phyloP scores from a whole-genome alignment of 2,113 vertebrate genomes.

The Neolamprologus sp. region DNA sequence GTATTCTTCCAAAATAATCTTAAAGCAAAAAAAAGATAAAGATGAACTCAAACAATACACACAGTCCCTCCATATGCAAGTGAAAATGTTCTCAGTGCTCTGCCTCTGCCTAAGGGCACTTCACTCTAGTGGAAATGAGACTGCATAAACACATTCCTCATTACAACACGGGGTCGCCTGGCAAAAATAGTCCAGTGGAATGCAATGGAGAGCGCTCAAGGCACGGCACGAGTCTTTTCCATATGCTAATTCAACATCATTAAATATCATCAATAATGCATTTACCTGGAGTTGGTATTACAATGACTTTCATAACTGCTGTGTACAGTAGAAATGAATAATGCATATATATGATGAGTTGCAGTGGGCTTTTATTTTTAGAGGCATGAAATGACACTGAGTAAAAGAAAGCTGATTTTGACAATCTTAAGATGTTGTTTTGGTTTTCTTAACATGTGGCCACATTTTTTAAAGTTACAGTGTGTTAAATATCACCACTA shows the following conservation, averaged over 20 bases:
- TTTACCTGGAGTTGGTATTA: constrained; percentile 49
- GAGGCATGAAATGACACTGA: neutral
- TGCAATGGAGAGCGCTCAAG: constrained; percentile 39
- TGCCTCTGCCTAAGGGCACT: constrained; percentile 18
- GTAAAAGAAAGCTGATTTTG: neutral
- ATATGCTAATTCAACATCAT: constrained; percentile 58
- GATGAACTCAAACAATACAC: neutral
- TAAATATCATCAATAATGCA: constrained; percentile 68
- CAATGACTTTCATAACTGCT: constrained; percentile 41
- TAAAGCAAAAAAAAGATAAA: neutral
- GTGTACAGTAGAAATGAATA: constrained; percentile 29
- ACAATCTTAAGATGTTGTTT: neutral
- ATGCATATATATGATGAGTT: neutral
- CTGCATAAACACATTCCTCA: constrained; percentile 47
- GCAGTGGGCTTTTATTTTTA: neutral
- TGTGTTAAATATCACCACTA: neutral
- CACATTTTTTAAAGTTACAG: neutral
- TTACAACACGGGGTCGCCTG: constrained; percentile 25
- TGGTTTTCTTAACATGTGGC: neutral
- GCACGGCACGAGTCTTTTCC: constrained; percentile 34
- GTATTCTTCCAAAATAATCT: neutral
- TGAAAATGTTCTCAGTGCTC: neutral
- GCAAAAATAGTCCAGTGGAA: constrained; percentile 29
- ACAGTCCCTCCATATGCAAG: neutral
- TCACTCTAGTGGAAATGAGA: constrained; percentile 51